Percentiles rank a stretch among this genome's conserved stretches.
Evolutionary conservation across 2,888 invertebrate genomes (phyloP).

Genomic region (Melikaiella ostensackeni): DNA sequence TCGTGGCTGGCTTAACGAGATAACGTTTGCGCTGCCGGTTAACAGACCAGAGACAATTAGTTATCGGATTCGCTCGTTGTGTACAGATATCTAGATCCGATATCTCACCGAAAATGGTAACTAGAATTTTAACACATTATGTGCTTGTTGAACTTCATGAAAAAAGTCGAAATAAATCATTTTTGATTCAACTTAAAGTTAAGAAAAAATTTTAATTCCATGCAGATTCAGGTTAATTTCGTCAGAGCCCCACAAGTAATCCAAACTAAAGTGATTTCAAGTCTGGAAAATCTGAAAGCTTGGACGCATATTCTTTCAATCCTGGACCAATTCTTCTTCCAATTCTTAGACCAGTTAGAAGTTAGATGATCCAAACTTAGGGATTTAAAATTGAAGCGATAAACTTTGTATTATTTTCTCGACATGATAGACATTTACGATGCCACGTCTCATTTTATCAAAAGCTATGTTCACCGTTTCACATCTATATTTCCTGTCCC

Average conservation of each 20-base stretch:
- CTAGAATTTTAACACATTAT: neutral
- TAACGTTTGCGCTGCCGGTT: constrained; percentile 30
- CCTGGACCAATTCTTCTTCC: no score
- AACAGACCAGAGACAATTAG: constrained; percentile 33
- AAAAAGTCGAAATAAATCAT: neutral
- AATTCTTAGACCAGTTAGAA: no score
- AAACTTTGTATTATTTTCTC: neutral
- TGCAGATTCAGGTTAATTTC: no score
- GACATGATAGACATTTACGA: constrained; percentile 7
- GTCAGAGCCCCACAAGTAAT: no score
- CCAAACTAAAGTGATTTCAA: neutral
- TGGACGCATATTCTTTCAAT: neutral
- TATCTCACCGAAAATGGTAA: neutral
- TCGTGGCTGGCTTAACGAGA: constrained; percentile 32
- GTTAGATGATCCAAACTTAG: no score
- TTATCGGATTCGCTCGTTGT: constrained; percentile 34
- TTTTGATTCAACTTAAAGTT: no score
- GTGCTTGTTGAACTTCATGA: neutral
- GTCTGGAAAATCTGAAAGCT: neutral
- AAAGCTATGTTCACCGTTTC: neutral
- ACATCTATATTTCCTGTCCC: neutral
- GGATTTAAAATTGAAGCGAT: no score
- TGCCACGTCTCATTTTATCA: neutral
- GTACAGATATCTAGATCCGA: neutral
- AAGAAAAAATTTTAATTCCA: no score